These are phyloP conservation scores for Equus quagga DNA, from an alignment of 2,113 vertebrate species.

Conservation along the genomic window DNA sequence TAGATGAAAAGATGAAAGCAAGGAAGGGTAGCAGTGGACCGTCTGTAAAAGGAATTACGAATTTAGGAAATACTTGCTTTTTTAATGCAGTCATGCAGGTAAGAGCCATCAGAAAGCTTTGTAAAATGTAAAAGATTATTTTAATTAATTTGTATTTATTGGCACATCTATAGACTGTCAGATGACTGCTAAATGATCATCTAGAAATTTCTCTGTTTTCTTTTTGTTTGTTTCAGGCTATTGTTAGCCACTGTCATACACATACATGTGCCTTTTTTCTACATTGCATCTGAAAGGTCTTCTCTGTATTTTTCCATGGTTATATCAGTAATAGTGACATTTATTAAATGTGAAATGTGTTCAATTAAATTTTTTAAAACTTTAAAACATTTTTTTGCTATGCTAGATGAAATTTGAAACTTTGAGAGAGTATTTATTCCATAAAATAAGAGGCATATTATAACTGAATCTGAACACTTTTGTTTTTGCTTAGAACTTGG, in stretches of 20 bases:
- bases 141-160: slow-evolving; percentile 40
- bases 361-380: neutral
- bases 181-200: neutral
- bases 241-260: neutral
- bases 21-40: slow-evolving; percentile 88
- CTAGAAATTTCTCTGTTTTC: neutral
- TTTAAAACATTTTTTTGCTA: neutral
- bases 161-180: neutral
- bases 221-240: neutral
- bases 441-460: neutral
- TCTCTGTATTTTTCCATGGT: neutral
- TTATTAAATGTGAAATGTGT: neutral
- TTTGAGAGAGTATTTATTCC: neutral
- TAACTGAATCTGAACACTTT: slow-evolving; percentile 28
- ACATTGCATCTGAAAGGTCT: neutral
- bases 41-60: slow-evolving; percentile 97
- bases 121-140: slow-evolving; percentile 2
- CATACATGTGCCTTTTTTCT: neutral
- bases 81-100: slow-evolving; percentile 99
- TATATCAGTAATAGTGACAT: neutral
- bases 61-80: slow-evolving; percentile 99
- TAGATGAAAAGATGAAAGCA: slow-evolving; percentile 88
- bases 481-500: slow-evolving; percentile 92
- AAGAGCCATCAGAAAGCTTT: slow-evolving; percentile 66
- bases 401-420: slow-evolving; percentile 14